A percentile compares a stretch with the other conserved stretches of the same genome.
Evolutionary conservation across 2,888 invertebrate genomes (phyloP).

Genomic region (Ochropleura plecta): DNA sequence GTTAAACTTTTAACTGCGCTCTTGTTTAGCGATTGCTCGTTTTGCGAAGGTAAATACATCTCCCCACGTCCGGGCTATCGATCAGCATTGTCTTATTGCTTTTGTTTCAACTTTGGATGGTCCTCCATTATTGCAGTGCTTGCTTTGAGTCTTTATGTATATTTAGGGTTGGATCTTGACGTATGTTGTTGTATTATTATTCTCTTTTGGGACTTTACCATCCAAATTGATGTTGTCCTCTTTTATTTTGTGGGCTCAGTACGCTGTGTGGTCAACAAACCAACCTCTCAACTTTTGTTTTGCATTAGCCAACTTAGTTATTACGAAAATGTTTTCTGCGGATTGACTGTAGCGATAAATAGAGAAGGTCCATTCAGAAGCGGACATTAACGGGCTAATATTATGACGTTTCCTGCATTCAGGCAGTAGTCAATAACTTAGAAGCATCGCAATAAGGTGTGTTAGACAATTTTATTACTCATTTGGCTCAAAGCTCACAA

Average conservation of each 20-base stretch:
- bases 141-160: constrained; percentile 41
- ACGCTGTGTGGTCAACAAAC: constrained; percentile 1
- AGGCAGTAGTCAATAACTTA: constrained; percentile 45
- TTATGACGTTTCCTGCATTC: constrained; percentile 59
- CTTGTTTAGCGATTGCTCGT: constrained; percentile 63
- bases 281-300: neutral
- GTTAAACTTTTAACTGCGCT: constrained; percentile 70
- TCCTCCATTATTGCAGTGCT: constrained; percentile 50
- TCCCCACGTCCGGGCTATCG: constrained; percentile 57
- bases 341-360: constrained; percentile 40
- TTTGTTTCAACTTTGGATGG: constrained; percentile 44
- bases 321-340: neutral
- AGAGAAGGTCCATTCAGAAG: constrained; percentile 44
- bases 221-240: neutral
- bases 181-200: constrained; percentile 33
- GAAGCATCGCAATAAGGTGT: constrained; percentile 54
- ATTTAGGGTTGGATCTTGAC: constrained; percentile 45
- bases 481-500: constrained; percentile 56
- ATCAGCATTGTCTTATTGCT: constrained; percentile 63
- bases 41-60: constrained; percentile 61
- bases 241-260: neutral
- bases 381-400: constrained; percentile 46
- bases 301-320: constrained; percentile 1
- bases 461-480: constrained; percentile 64
- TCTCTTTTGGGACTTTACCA: constrained; percentile 25